A percentile compares a stretch with the other conserved stretches of the same genome.
phyloP scores from a whole-genome alignment of 1,140 invertebrate genomes.

The Trinorchestia longiramus region DNA sequence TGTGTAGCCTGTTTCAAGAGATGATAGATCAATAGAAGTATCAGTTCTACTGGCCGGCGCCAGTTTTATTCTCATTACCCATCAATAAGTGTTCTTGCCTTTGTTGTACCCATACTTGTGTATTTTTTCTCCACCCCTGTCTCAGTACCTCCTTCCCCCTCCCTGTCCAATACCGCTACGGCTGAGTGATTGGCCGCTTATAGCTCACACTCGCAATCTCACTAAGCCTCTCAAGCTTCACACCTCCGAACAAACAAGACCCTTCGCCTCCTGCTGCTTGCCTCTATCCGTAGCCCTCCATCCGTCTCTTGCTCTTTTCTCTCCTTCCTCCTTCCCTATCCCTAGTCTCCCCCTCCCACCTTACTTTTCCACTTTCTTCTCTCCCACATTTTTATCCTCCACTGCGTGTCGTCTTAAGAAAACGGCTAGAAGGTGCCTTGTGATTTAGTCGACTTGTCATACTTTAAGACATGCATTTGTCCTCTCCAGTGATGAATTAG shows the following conservation, averaged over 20 bases:
- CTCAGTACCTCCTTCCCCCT: neutral
- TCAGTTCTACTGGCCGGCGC: neutral
- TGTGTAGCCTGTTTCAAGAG: too few relatives aligned
- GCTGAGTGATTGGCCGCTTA: neutral
- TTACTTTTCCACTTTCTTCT: neutral
- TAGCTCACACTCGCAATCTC: conserved; percentile 29
- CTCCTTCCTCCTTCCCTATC: conserved; percentile 40
- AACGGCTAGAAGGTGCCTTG: too few relatives aligned
- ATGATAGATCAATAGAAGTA: neutral
- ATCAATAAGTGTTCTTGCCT: neutral
- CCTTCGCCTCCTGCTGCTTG: conserved; percentile 33
- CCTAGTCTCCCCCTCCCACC: neutral
- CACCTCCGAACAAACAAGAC: conserved; percentile 50
- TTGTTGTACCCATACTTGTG: neutral
- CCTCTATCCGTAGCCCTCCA: neutral
- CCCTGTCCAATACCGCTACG: neutral
- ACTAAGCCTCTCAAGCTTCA: conserved; percentile 43
- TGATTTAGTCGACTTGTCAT: neutral
- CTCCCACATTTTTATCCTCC: neutral
- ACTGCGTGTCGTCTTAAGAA: neutral
- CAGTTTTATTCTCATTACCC: neutral
- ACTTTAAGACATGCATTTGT: neutral
- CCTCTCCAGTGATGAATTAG: neutral
- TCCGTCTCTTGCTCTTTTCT: neutral
- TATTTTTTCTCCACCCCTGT: neutral